These are phyloP conservation scores for Cantharis flavilabris DNA, from an alignment of 2,888 invertebrate species.

Conservation along the genomic window DNA sequence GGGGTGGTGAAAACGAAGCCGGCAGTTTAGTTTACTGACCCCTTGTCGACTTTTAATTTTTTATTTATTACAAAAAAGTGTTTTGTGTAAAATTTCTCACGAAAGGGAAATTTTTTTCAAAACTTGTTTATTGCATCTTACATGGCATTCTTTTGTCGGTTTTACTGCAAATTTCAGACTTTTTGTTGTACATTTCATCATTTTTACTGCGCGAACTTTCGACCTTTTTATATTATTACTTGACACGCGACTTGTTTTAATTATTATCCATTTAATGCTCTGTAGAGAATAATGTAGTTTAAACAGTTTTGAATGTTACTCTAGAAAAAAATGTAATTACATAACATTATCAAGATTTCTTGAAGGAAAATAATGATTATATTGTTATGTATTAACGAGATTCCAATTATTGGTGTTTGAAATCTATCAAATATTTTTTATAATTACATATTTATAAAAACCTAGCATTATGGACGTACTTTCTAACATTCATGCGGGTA, in stretches of 20 bases:
- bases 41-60: background rate
- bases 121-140: background rate
- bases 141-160: background rate
- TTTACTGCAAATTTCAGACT: background rate
- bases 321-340: too few relatives aligned
- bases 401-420: too few relatives aligned
- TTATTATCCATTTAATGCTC: background rate
- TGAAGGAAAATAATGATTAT: too few relatives aligned
- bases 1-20: too few relatives aligned
- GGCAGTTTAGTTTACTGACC: background rate
- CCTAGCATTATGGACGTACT: too few relatives aligned
- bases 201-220: background rate
- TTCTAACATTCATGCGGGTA: too few relatives aligned
- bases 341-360: too few relatives aligned
- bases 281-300: background rate
- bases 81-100: background rate
- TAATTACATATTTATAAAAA: too few relatives aligned
- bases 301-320: background rate
- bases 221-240: background rate
- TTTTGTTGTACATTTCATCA: background rate
- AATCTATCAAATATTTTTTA: too few relatives aligned
- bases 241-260: background rate
- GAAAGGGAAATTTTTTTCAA: background rate
- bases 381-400: too few relatives aligned
- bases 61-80: background rate